Conservation (phyloP, 1,140 invertebrate genomes). For the Oryzaephilus surinamensis region DNA sequence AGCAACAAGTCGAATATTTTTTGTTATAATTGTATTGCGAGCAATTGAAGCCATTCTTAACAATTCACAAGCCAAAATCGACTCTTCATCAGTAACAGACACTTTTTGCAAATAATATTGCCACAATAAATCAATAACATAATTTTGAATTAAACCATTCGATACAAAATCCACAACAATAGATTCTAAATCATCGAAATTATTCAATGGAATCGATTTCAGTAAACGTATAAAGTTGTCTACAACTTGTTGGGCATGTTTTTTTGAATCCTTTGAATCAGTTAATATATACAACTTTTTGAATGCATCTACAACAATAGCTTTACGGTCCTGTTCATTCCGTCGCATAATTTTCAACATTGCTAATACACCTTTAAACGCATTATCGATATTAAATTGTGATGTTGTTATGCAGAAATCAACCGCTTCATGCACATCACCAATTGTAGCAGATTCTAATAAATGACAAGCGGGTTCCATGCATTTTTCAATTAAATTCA, state of each 20-base stretch:
- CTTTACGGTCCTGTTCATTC: constrained; percentile 28
- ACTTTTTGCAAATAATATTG: constrained; percentile 16
- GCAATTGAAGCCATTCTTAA: constrained; percentile 24
- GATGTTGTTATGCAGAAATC: constrained; percentile 28
- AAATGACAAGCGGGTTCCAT: constrained; percentile 22
- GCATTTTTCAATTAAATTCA: constrained; percentile 19
- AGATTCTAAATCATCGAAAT: constrained; percentile 21
- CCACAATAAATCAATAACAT: constrained; percentile 30
- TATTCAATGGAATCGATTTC: constrained; percentile 13
- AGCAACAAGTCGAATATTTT: constrained; percentile 27
- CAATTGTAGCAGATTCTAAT: constrained; percentile 23
- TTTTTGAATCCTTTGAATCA: constrained; percentile 23
- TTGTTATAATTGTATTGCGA: constrained; percentile 23
- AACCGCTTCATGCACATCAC: constrained; percentile 30
- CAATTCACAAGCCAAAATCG: constrained; percentile 18
- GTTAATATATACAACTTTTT: constrained; percentile 28
- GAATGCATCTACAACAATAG: constrained; percentile 24
- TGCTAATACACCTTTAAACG: constrained; percentile 19
- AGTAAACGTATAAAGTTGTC: constrained; percentile 24
- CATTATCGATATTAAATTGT: constrained; percentile 30
- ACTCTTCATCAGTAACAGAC: constrained; percentile 16
- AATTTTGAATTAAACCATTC: constrained; percentile 28
- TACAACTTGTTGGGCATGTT: constrained; percentile 25
- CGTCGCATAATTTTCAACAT: constrained; percentile 29
- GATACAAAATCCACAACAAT: constrained; percentile 28